Percentiles rank a stretch among this genome's conserved stretches.
phyloP scores from a whole-genome alignment of 2,113 vertebrate genomes.

The Marmota flaviventris region DNA sequence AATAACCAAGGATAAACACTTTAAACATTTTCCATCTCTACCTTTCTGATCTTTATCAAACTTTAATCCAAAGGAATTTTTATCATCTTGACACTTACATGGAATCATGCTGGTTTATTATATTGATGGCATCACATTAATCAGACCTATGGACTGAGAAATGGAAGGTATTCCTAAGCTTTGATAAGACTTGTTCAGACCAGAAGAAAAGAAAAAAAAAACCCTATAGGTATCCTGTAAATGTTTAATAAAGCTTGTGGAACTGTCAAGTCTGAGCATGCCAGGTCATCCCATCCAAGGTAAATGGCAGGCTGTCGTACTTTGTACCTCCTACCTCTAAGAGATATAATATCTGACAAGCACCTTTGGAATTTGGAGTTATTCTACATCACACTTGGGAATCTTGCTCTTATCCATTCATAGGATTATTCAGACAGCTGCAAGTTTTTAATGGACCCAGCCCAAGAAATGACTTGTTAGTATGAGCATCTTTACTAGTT shows the following conservation, averaged over 20 bases:
- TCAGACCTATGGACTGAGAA: neutral
- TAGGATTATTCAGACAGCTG: constrained; percentile 25
- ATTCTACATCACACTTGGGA: neutral
- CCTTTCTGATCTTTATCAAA: neutral
- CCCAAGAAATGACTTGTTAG: neutral
- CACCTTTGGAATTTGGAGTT: neutral
- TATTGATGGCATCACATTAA: neutral
- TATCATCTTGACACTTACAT: neutral
- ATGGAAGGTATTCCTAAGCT: neutral
- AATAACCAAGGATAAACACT: neutral
- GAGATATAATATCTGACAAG: neutral
- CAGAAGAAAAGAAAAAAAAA: neutral
- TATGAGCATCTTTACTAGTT: neutral
- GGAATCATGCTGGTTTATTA: neutral
- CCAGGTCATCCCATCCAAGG: neutral
- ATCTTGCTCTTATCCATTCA: neutral
- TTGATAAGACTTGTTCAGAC: neutral
- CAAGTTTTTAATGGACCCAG: neutral
- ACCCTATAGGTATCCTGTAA: neutral
- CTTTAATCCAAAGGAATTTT: neutral
- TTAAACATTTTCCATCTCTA: neutral
- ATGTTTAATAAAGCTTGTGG: neutral
- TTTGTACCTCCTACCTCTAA: constrained; percentile 11
- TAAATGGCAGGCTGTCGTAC: neutral
- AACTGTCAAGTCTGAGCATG: neutral